Evolutionary conservation across 2,113 vertebrate genomes (phyloP).

Genomic region (Anoura caudifer): DNA sequence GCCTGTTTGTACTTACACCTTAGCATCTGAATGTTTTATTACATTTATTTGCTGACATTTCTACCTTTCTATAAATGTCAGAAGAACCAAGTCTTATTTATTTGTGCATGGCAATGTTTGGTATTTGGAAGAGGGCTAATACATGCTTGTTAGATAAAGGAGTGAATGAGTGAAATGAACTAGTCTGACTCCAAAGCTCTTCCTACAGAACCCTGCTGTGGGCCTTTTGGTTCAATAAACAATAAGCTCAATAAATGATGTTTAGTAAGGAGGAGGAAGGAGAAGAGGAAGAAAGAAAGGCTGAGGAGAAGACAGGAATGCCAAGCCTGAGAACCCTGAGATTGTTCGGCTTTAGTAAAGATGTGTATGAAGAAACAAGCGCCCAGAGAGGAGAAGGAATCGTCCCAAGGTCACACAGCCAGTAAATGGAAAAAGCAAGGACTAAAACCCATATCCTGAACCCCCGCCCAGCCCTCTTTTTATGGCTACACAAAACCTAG

Average conservation of each 20-base stretch:
- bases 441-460: background rate
- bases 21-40: background rate
- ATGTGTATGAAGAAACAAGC: background rate
- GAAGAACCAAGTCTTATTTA: background rate
- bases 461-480: background rate
- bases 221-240: background rate
- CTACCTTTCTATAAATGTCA: background rate
- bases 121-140: background rate
- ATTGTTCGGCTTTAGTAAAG: background rate
- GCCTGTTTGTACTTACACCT: background rate
- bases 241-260: background rate
- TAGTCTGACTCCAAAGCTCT: background rate
- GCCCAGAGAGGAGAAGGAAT: background rate
- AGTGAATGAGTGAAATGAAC: background rate
- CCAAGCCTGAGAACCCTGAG: background rate
- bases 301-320: background rate
- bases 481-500: background rate
- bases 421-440: background rate
- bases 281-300: background rate
- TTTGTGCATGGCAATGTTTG: background rate
- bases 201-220: background rate
- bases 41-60: background rate
- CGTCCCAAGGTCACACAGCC: slow-evolving; percentile 51
- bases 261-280: background rate
- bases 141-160: background rate